These are phyloP conservation scores for Stenodera caucasica DNA, from an alignment of 2,888 invertebrate genomes.

Conservation along the genomic window DNA sequence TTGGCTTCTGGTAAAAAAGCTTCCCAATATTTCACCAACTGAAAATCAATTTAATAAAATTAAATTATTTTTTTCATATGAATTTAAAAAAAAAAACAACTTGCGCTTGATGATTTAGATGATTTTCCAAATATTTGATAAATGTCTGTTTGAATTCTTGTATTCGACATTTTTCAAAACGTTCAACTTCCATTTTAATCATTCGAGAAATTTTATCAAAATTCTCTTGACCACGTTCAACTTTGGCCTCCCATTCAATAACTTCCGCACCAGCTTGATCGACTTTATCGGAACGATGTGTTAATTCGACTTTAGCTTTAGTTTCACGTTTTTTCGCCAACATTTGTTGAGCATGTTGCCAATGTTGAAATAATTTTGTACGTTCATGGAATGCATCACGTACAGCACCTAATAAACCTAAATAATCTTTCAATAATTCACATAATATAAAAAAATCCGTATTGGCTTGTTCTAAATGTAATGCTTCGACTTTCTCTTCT, in stretches of 20 bases:
- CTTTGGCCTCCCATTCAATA: conserved; percentile 95
- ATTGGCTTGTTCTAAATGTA: conserved; percentile 91
- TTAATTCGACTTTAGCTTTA: conserved; percentile 88
- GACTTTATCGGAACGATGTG: conserved; percentile 86
- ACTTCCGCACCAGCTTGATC: conserved; percentile 90
- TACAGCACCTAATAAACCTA: conserved; percentile 87
- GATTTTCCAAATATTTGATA: conserved; percentile 88
- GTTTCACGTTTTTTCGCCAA: conserved; percentile 92
- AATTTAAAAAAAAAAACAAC: conserved; percentile 58
- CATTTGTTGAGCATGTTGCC: conserved; percentile 96
- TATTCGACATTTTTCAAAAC: conserved; percentile 86
- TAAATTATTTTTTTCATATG: too few species aligned
- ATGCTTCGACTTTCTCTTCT: conserved; percentile 81
- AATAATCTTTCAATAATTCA: conserved; percentile 95
- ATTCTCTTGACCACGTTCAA: conserved; percentile 94
- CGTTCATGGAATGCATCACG: conserved; percentile 78
- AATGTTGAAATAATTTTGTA: conserved; percentile 89
- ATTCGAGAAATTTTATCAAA: conserved; percentile 94
- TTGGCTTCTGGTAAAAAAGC: conserved; percentile 94
- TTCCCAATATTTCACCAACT: conserved; percentile 95
- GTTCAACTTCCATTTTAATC: conserved; percentile 91
- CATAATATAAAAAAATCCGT: conserved; percentile 91
- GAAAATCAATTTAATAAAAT: background rate
- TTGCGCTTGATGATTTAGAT: conserved; percentile 94
- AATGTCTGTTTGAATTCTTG: conserved; percentile 89